phyloP scores from a whole-genome alignment of 2,113 vertebrate genomes.

The Scomber japonicus region DNA sequence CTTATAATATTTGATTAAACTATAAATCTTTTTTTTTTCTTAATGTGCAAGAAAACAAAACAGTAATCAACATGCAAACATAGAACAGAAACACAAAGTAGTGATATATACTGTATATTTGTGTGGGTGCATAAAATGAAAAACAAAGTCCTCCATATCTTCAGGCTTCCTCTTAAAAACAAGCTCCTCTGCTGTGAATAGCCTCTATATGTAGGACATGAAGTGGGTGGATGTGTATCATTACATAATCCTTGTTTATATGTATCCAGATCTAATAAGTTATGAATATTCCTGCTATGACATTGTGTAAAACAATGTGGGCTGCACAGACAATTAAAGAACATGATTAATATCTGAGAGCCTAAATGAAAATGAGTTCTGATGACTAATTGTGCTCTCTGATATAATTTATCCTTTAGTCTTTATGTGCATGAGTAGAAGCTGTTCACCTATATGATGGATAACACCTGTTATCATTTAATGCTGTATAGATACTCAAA shows the following conservation, averaged over 20 bases:
- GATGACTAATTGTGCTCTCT: slow-evolving; percentile 26
- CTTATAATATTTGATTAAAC: too few relatives aligned
- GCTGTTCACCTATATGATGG: neutral
- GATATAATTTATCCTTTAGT: slow-evolving; percentile 6
- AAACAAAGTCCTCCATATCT: slow-evolving; percentile 39
- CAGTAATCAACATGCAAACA: neutral
- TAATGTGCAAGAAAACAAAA: neutral
- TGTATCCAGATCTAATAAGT: slow-evolving; percentile 41
- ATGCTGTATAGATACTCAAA: neutral
- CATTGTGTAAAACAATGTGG: slow-evolving; percentile 38
- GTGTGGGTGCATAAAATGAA: slow-evolving; percentile 40
- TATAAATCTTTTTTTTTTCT: neutral
- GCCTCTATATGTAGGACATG: slow-evolving; percentile 54
- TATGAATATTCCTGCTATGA: slow-evolving; percentile 36
- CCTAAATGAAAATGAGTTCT: slow-evolving; percentile 32
- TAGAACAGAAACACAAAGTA: neutral
- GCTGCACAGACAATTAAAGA: slow-evolving; percentile 28
- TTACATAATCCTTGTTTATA: slow-evolving; percentile 52
- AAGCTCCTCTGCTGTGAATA: slow-evolving; percentile 43
- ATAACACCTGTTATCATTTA: neutral
- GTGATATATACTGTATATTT: slow-evolving; percentile 19
- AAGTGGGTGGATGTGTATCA: slow-evolving; percentile 58
- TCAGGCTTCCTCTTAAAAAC: slow-evolving; percentile 35
- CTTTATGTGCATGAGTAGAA: neutral
- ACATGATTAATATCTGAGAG: slow-evolving; percentile 39